These are phyloP conservation scores for Promerops cafer DNA, from an alignment of 2,113 vertebrate species.

Conservation along the genomic window DNA sequence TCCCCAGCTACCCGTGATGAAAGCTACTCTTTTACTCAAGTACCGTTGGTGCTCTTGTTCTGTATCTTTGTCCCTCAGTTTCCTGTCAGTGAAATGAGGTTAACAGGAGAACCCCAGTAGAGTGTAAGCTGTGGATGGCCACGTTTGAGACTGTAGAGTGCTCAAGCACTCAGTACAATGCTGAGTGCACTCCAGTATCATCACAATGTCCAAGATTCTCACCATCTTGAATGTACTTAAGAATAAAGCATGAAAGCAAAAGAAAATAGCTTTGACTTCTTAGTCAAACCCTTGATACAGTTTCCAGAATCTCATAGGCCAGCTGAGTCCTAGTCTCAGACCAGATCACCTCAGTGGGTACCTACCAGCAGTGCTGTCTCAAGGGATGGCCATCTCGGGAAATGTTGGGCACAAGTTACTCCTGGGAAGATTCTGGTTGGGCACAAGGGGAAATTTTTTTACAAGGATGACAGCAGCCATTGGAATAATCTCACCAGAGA, in stretches of 20 bases:
- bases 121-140: not conserved
- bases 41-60: not conserved
- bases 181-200: not conserved
- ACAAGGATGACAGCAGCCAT: not conserved
- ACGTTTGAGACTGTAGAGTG: not conserved
- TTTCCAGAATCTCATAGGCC: fast-evolving
- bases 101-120: not conserved
- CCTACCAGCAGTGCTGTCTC: not conserved
- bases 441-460: not conserved
- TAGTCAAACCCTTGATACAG: not conserved
- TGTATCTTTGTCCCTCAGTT: not conserved
- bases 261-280: not conserved
- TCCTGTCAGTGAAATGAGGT: not conserved
- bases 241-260: not conserved
- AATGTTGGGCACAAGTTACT: not conserved
- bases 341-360: not conserved
- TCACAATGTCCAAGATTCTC: not conserved
- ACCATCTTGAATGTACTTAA: not conserved
- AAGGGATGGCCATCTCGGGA: not conserved
- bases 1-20: not conserved
- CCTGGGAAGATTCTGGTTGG: not conserved
- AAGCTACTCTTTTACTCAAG: not conserved
- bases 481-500: not conserved
- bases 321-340: not conserved
- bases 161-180: not conserved